A percentile compares a stretch with the other conserved stretches of the same genome.
Conservation (phyloP, 1,140 invertebrate species). For the Apolygus lucorum region DNA sequence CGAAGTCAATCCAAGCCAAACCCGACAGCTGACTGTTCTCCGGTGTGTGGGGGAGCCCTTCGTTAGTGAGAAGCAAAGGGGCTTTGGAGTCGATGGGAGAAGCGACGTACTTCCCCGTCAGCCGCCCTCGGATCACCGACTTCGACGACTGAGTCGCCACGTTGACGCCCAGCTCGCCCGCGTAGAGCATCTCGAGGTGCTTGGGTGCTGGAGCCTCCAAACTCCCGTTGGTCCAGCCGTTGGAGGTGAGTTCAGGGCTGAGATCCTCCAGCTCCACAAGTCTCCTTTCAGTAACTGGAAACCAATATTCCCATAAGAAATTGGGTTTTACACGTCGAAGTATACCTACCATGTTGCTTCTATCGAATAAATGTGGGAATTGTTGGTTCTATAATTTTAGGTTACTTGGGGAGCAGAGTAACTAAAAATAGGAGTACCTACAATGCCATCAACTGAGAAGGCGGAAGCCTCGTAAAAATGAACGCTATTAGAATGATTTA, state of each 20-base stretch:
- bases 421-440: too few relatives aligned
- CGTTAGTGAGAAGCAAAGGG: conserved; percentile 47
- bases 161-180: conserved; percentile 64
- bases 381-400: too few relatives aligned
- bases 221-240: conserved; percentile 57
- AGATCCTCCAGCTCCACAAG: conserved; percentile 58
- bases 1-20: conserved; percentile 70
- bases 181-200: conserved; percentile 67
- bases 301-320: too few relatives aligned
- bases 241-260: conserved; percentile 45
- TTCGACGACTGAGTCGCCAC: conserved; percentile 50
- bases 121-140: conserved; percentile 51
- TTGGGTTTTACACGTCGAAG: too few relatives aligned
- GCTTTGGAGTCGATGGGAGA: conserved; percentile 53
- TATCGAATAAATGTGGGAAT: too few relatives aligned
- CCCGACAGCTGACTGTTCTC: conserved; percentile 46
- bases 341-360: too few relatives aligned
- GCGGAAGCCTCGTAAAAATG: too few relatives aligned
- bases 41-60: background rate
- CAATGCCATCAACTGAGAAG: too few relatives aligned
- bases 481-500: too few relatives aligned
- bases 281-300: conserved; percentile 29
- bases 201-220: conserved; percentile 54
- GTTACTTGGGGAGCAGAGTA: too few relatives aligned
- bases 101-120: conserved; percentile 53